Base-by-base conservation (phyloP, 2,797 vertebrate species). In the Brotula barbata region DNA sequence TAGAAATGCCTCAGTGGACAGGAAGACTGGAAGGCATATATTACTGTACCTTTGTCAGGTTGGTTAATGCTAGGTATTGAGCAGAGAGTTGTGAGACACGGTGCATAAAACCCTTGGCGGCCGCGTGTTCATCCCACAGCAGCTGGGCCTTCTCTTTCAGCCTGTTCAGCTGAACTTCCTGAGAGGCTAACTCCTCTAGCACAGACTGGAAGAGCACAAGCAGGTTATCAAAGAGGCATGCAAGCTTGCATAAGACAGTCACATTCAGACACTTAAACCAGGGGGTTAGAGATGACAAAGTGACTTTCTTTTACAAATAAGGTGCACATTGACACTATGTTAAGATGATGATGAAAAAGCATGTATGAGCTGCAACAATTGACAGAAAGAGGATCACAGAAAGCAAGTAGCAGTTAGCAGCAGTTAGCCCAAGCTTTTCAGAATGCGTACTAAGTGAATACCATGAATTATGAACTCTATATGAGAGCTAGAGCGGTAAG, bases 141-240 rank as follows among this genome's bases (percentile, higher is more conserved):
- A 94, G 93, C 88, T 93, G 94, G 91, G 96, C 95, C 92, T 96
- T 98, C 85, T 95, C 94, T 92, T 92, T 96, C 68, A 98, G 92
- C 91, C 90, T 94, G 92, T 82, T 89, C 90, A 98, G 94, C 91
- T 96, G 96, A 90, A 92, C 89, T 85, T 96, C 91, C 50, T 92
- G 93, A 90, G 93, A 96, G 85, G 91, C 90, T 90, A 98, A 92
- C 89, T 96, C 95, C 89, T 98, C 96, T 89, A 96, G 93, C 92
- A 95, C 92, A 94, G 94, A 96, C 96, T 98, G 93, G 87, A 96
- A 95, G 80, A 92, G 93, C 93, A 89, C 82, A 90, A 81, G 87
- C 85, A 85, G 60, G 86, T 93, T 89, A 92, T 81, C 86, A 91
- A 80, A 87, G 88, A 91, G 83, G 92, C 92, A 93, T 88, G 87